A percentile compares a stretch with the other conserved stretches of the same genome.
phyloP scores from a whole-genome alignment of 1,140 invertebrate species.

The Drosophila dunni region DNA sequence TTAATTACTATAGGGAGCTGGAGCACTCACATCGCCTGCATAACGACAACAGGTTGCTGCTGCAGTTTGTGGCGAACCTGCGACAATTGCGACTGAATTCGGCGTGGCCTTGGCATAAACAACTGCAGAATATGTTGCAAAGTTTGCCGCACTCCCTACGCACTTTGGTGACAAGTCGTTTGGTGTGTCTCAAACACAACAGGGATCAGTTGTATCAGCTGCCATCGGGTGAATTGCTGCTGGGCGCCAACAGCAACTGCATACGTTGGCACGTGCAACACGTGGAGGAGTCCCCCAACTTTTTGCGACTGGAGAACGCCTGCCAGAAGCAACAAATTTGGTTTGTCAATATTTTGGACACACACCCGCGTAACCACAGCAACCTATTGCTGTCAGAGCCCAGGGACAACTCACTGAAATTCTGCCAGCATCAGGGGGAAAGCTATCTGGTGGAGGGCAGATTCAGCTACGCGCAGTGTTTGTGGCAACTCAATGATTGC shows the following conservation, averaged over 20 bases:
- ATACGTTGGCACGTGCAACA: constrained; percentile 47
- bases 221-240: constrained; percentile 20
- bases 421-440: constrained; percentile 25
- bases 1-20: constrained; percentile 56
- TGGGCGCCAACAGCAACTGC: constrained; percentile 59
- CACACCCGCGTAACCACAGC: not conserved
- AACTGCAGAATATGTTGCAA: constrained; percentile 62
- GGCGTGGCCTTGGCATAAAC: not conserved
- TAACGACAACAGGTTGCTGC: constrained; percentile 6
- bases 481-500: constrained; percentile 60
- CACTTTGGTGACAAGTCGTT: constrained; percentile 29
- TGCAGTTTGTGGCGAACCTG: constrained; percentile 50
- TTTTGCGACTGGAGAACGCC: constrained; percentile 44
- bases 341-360: constrained; percentile 38
- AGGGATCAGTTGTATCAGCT: constrained; percentile 38
- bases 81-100: constrained; percentile 7
- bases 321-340: constrained; percentile 41
- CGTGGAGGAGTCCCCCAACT: not conserved
- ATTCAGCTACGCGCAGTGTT: constrained; percentile 10
- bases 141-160: constrained; percentile 40
- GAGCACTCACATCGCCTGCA: not conserved
- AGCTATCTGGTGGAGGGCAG: not conserved
- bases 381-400: constrained; percentile 22
- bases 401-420: constrained; percentile 3
- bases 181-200: constrained; percentile 53